Base-by-base conservation (phyloP, 2,113 vertebrate genomes). In the Taurulus bubalis region DNA sequence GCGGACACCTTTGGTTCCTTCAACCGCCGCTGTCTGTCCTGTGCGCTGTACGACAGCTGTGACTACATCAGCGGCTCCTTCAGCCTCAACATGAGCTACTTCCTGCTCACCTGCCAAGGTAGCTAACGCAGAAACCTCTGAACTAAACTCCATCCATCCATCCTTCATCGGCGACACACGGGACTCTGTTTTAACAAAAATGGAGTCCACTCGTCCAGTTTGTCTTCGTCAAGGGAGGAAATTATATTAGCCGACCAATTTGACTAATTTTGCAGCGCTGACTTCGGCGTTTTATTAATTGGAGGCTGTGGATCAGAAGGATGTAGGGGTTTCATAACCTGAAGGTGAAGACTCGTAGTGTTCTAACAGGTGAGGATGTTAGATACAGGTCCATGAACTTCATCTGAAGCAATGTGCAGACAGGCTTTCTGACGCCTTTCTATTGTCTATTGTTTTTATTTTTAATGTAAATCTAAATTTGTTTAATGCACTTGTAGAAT, bases 41-140 rank as follows among this genome's bases (percentile, higher is more conserved):
- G 98, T 12, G 94, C 96, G 64, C 88, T 99, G 90, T 87, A 96
- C 56, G 95, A 96, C 55, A 94, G 95, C 87, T 99, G 98, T 22
- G 96, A 96, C 55, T 98, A 97, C 58, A 94, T 98, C 91, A 95
- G 94, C 1, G 96, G 96, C 1, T 96, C 96, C 75, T 98, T 99
- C 95, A 98, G 98, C 89, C 95, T 60, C 87, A 94, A 90, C 67
- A 93, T 95, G 85, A 92, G 95, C 79, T 97, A 95, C 82, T 98
- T 99, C 91, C 89, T 99, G 58, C 95, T 99, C 84, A 91, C 85
- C 66, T 99, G 98, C 45, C 95, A 97, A 97, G 98, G 98, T 99
- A 81, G 36, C 24, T 8, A 22, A 56, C 38, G 32, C 58, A 1
- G 11, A 34, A 4, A 1, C 1, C 3, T 36, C 22, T 7, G 18